Conservation (phyloP, 2,797 vertebrate species). For the Enteromius thamalakanensis region DNA sequence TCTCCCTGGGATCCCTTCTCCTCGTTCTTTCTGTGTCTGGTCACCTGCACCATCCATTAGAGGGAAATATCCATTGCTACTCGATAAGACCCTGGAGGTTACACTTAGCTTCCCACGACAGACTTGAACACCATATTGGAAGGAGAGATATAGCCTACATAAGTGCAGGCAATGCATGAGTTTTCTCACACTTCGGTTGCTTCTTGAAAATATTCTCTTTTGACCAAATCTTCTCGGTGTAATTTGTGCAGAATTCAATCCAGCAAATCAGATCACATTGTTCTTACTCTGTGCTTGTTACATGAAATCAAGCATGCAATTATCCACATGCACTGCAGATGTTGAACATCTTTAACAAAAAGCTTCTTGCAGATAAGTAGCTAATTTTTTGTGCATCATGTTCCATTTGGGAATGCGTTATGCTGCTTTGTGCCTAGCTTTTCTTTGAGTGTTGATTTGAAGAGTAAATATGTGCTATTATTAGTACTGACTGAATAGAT, state of each 20-base stretch:
- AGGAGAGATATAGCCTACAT: constrained; percentile 7
- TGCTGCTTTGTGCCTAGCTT: not conserved
- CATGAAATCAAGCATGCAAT: not conserved
- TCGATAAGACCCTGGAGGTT: constrained; percentile 23
- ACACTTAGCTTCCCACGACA: constrained; percentile 36
- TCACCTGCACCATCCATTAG: constrained; percentile 29
- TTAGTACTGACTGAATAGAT: not conserved
- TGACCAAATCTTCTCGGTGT: not conserved
- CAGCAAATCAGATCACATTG: constrained; percentile 27
- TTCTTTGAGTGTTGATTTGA: not conserved
- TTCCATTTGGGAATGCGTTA: not conserved
- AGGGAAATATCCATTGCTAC: constrained; percentile 31
- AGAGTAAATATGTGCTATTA: not conserved
- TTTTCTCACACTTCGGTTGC: not conserved
- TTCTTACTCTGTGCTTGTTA: not conserved
- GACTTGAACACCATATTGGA: constrained; percentile 25
- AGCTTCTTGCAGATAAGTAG: not conserved
- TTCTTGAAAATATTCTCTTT: not conserved
- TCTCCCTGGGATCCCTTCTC: not conserved
- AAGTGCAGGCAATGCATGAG: not conserved
- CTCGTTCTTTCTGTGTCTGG: not conserved
- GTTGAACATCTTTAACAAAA: constrained; percentile 17
- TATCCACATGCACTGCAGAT: constrained; percentile 22
- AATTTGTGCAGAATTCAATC: constrained; percentile 8
- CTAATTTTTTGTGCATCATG: not conserved